Percentiles rank a stretch among this genome's conserved stretches.
phyloP scores from a whole-genome alignment of 1,140 invertebrate genomes.

The Drosophila nikananu region DNA sequence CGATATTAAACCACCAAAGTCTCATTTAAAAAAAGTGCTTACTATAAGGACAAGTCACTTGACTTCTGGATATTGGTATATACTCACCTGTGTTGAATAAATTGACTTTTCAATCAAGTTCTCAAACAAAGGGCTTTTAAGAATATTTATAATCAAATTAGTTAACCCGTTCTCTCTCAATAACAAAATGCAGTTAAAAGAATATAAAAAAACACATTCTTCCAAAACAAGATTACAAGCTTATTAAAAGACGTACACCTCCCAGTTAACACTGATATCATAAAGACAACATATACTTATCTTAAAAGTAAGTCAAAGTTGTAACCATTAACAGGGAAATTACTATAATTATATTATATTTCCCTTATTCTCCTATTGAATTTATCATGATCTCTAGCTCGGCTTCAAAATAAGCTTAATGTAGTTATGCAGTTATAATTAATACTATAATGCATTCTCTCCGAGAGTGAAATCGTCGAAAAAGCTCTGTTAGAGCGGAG shows the following conservation, averaged over 20 bases:
- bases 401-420: background rate
- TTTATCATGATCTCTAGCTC: background rate
- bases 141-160: background rate
- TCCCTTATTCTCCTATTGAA: background rate
- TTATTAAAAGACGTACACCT: too few relatives aligned
- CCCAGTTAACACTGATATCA: background rate
- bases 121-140: background rate
- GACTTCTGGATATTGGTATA: background rate
- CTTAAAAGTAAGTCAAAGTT: background rate
- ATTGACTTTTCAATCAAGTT: background rate
- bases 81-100: background rate
- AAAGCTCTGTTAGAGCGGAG: constrained; percentile 22
- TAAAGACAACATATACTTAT: background rate
- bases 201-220: too few relatives aligned
- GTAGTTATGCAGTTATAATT: constrained; percentile 4
- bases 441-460: background rate
- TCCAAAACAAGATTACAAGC: background rate
- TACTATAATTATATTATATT: background rate
- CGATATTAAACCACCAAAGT: background rate
- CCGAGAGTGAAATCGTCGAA: background rate
- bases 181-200: background rate
- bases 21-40: background rate
- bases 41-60: background rate
- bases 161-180: background rate
- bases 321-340: background rate